phyloP scores from a whole-genome alignment of 2,797 vertebrate genomes.

The Pseudotriccus pelzelni region DNA sequence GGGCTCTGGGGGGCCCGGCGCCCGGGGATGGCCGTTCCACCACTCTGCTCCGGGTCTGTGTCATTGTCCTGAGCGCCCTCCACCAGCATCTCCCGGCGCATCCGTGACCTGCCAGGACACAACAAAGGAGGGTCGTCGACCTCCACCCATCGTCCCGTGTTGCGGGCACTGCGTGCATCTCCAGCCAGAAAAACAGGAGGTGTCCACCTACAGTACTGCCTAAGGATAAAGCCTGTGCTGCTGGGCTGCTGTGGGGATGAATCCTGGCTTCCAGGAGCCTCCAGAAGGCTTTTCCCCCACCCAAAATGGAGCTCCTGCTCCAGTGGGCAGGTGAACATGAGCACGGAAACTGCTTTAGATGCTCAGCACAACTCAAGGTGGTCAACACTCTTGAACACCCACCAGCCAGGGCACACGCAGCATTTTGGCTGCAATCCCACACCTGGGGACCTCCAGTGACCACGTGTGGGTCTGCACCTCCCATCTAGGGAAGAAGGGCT shows the following conservation, averaged over 20 bases:
- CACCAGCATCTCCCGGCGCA: constrained; percentile 95
- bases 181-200: accelerated
- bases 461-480: accelerated
- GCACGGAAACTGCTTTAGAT: neutral
- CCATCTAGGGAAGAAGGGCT: accelerated
- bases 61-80: constrained; percentile 90
- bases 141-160: accelerated
- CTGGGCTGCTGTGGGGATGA: neutral
- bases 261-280: neutral
- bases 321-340: accelerated
- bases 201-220: neutral
- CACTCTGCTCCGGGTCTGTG: constrained; percentile 84
- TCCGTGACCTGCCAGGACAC: constrained; percentile 87
- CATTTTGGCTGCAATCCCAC: neutral
- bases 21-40: constrained; percentile 62
- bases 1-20: constrained; percentile 80
- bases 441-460: neutral
- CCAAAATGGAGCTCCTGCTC: accelerated
- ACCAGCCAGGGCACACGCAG: neutral
- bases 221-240: neutral
- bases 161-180: accelerated
- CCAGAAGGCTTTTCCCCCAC: neutral
- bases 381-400: neutral
- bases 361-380: neutral
- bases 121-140: accelerated